These are phyloP conservation scores for Peromyscus leucopus DNA, from an alignment of 2,113 vertebrate species.

Conservation along the genomic window DNA sequence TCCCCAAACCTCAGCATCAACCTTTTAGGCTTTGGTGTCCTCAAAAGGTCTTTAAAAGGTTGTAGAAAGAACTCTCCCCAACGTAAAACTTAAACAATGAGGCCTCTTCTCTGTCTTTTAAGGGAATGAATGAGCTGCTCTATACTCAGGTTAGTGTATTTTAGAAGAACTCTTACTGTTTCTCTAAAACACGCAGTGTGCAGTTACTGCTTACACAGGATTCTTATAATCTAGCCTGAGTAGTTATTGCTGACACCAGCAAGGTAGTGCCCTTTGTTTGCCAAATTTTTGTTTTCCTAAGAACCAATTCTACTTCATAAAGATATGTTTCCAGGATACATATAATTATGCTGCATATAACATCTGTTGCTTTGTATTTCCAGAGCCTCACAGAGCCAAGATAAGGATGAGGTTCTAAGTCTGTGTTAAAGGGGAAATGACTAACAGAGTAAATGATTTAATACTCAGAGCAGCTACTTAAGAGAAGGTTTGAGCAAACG, in stretches of 20 bases:
- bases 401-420: slow-evolving; percentile 76
- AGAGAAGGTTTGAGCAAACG: slow-evolving; percentile 68
- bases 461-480: slow-evolving; percentile 63
- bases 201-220: slow-evolving; percentile 76
- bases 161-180: slow-evolving; percentile 59
- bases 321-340: slow-evolving; percentile 90
- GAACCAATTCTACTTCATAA: slow-evolving; percentile 84
- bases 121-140: neutral
- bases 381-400: slow-evolving; percentile 78
- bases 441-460: slow-evolving; percentile 80
- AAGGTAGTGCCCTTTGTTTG: slow-evolving; percentile 84
- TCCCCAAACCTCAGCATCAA: neutral
- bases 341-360: slow-evolving; percentile 83
- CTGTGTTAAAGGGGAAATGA: slow-evolving; percentile 66
- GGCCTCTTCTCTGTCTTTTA: slow-evolving; percentile 20
- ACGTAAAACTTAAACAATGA: neutral
- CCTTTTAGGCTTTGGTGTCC: neutral
- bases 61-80: neutral
- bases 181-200: slow-evolving; percentile 41
- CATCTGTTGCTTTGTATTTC: slow-evolving; percentile 90
- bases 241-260: slow-evolving; percentile 85
- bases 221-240: slow-evolving; percentile 79
- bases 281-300: slow-evolving; percentile 88
- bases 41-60: neutral
- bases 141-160: slow-evolving; percentile 22